These are phyloP conservation scores for Anolis sagrei DNA, from an alignment of 2,113 vertebrate genomes.

Conservation along the genomic window DNA sequence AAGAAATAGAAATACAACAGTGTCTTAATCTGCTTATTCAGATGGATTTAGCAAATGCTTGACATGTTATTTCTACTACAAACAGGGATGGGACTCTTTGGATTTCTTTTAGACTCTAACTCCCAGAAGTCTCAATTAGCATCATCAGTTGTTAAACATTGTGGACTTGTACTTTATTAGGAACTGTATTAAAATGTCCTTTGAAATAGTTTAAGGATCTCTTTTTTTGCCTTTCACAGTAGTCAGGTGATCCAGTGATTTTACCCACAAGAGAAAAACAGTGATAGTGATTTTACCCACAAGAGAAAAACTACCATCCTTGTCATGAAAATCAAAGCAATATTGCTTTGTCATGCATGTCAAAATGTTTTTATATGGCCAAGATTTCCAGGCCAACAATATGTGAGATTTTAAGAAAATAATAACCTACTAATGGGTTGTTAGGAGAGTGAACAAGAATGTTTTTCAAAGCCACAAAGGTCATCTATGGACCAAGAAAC, in stretches of 20 bases:
- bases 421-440: too few relatives aligned
- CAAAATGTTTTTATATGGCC: too few relatives aligned
- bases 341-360: too few relatives aligned
- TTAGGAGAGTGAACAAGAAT: too few relatives aligned
- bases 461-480: too few relatives aligned
- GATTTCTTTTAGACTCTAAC: not conserved
- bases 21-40: conserved; percentile 39
- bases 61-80: not conserved
- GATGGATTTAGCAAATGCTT: not conserved
- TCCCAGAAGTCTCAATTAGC: not conserved
- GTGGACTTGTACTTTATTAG: too few relatives aligned
- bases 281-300: not conserved
- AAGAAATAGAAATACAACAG: conserved; percentile 28
- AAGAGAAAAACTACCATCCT: not conserved
- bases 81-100: not conserved
- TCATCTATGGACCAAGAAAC: too few relatives aligned
- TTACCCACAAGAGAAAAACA: not conserved
- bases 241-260: not conserved
- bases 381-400: too few relatives aligned
- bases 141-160: too few relatives aligned
- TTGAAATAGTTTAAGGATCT: not conserved
- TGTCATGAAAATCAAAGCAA: too few relatives aligned
- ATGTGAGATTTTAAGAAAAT: too few relatives aligned
- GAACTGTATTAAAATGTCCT: not conserved
- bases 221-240: too few relatives aligned